Conservation (phyloP, 1,140 invertebrate genomes). For the Sminthurides bifidus region DNA sequence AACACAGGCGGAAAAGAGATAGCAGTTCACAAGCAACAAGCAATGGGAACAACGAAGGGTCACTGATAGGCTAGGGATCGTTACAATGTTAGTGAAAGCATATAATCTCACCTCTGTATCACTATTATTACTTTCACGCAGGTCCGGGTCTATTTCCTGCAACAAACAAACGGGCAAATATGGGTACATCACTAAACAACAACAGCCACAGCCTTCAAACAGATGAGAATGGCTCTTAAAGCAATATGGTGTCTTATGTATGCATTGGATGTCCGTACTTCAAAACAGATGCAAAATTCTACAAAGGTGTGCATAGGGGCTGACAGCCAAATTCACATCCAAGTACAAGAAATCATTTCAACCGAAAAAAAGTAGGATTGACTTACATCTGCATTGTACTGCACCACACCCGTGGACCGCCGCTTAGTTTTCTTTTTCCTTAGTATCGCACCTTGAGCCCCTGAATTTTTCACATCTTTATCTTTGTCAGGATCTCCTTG, state of each 20-base stretch:
- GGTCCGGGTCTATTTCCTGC: slow-evolving; percentile 21
- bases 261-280: neutral
- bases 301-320: too few relatives aligned
- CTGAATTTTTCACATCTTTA: slow-evolving; percentile 30
- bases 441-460: slow-evolving; percentile 33
- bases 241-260: neutral
- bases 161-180: slow-evolving; percentile 2
- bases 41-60: slow-evolving; percentile 11
- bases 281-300: too few relatives aligned
- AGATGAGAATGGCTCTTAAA: too few relatives aligned
- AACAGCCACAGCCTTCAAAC: too few relatives aligned
- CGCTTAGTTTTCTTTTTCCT: slow-evolving; percentile 37
- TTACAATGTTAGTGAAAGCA: too few relatives aligned
- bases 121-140: slow-evolving; percentile 16
- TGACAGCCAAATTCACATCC: too few relatives aligned
- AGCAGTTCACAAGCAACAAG: too few relatives aligned
- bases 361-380: neutral
- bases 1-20: too few relatives aligned
- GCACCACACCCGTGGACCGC: slow-evolving; percentile 35
- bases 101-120: slow-evolving; percentile 30
- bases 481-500: slow-evolving; percentile 32
- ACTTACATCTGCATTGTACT: slow-evolving; percentile 27
- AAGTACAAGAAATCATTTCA: slow-evolving; percentile 16
- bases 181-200: too few relatives aligned
- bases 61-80: neutral